Conservation (phyloP, 2,797 vertebrate genomes). For the Myripristis jacobus region DNA sequence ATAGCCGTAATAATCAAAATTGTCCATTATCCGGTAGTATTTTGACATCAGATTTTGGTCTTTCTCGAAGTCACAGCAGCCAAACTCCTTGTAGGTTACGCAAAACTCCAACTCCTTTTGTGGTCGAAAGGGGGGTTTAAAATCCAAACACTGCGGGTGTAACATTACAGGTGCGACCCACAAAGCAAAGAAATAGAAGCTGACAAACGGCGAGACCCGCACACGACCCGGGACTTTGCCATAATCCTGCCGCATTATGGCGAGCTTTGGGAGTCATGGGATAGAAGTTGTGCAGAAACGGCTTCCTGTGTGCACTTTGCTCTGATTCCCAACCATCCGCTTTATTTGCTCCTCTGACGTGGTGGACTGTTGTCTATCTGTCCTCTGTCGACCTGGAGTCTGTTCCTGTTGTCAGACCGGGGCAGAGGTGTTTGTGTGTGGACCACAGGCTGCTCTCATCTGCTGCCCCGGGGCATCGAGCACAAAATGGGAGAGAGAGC, state of each 20-base stretch:
- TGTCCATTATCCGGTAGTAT: constrained; percentile 85
- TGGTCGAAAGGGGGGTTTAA: constrained; percentile 93
- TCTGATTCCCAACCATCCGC: constrained; percentile 52
- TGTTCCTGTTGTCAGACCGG: neutral
- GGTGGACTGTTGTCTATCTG: neutral
- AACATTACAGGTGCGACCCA: constrained; percentile 63
- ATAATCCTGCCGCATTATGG: constrained; percentile 61
- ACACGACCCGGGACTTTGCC: constrained; percentile 10
- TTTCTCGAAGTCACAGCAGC: constrained; percentile 89
- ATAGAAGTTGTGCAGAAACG: constrained; percentile 27
- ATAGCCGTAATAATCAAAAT: constrained; percentile 81
- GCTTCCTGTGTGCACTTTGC: constrained; percentile 75
- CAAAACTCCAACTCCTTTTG: constrained; percentile 87
- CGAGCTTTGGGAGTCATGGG: constrained; percentile 15
- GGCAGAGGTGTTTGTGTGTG: neutral
- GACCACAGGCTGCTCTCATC: neutral
- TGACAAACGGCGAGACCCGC: constrained; percentile 16
- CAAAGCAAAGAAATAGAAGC: constrained; percentile 43
- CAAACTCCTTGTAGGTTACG: constrained; percentile 89
- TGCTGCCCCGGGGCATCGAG: neutral
- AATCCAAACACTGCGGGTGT: constrained; percentile 96
- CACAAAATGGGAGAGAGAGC: constrained; percentile 6
- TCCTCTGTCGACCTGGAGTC: neutral
- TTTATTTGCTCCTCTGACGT: constrained; percentile 30
- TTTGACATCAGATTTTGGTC: constrained; percentile 86